These are phyloP conservation scores for Lycopodina hypogea DNA, from an alignment of 37 sponge, comb jelly and placozoan genomes.

Conservation along the genomic window DNA sequence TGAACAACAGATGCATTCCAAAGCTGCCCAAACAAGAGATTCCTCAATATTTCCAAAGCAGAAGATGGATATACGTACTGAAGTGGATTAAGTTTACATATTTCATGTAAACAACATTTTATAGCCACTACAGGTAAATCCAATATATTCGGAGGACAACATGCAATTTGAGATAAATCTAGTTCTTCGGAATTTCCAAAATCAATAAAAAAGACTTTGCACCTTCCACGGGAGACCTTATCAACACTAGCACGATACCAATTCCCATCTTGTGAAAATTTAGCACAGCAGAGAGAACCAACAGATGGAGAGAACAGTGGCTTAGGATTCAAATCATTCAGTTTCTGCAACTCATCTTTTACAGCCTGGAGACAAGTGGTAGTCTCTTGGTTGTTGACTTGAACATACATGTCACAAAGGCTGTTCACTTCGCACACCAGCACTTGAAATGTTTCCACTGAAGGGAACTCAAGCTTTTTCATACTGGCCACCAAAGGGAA, in stretches of 20 bases:
- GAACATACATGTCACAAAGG: slow-evolving; percentile 53
- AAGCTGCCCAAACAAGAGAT: background rate
- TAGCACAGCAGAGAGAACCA: slow-evolving; percentile 50
- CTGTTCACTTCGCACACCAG: slow-evolving; percentile 18
- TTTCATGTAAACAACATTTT: background rate
- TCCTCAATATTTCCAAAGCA: background rate
- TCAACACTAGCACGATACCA: slow-evolving; percentile 60
- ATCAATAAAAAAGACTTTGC: slow-evolving; percentile 40
- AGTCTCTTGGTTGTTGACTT: slow-evolving; percentile 1
- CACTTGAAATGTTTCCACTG: slow-evolving; percentile 5
- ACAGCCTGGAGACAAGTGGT: background rate
- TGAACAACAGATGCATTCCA: background rate
- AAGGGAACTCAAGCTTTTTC: background rate
- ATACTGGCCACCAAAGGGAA: slow-evolving; percentile 15
- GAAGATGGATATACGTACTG: too few species aligned
- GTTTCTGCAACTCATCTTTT: background rate
- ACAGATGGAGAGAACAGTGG: background rate
- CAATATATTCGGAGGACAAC: background rate
- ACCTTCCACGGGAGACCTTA: background rate
- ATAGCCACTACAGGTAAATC: background rate
- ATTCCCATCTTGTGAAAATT: slow-evolving; percentile 39
- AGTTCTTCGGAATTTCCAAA: slow-evolving; percentile 31
- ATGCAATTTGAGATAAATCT: background rate
- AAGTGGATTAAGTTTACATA: too few species aligned
- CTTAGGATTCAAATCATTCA: slow-evolving; percentile 14